Conservation (phyloP, 2,797 vertebrate genomes). For the Chloroceryle inda region DNA sequence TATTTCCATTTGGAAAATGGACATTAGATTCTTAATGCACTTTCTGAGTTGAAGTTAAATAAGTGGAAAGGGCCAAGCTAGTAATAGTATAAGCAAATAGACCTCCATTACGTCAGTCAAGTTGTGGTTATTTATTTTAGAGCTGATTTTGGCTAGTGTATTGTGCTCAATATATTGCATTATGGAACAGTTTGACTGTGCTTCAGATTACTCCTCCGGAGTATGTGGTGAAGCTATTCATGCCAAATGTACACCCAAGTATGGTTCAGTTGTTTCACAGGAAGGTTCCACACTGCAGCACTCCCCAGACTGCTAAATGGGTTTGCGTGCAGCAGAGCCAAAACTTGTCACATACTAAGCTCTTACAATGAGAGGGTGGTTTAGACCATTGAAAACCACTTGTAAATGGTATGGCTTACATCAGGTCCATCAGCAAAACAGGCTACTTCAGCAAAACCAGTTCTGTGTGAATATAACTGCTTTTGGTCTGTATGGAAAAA, state of each 20-base stretch:
- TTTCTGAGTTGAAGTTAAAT: constrained; percentile 45
- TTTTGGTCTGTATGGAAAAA: background rate
- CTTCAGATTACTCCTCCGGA: background rate
- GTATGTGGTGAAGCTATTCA: background rate
- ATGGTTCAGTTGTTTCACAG: background rate
- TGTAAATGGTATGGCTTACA: background rate
- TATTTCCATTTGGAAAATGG: constrained; percentile 43
- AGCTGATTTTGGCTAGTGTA: constrained; percentile 12
- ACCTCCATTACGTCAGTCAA: constrained; percentile 7
- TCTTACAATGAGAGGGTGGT: background rate
- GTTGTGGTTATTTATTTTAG: constrained; percentile 55
- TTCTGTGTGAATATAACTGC: background rate
- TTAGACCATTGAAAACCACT: background rate
- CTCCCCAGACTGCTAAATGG: background rate
- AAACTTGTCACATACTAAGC: background rate
- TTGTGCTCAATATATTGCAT: constrained; percentile 18
- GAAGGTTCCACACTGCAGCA: background rate
- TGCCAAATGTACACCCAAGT: background rate
- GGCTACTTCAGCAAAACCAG: background rate
- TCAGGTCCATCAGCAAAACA: background rate
- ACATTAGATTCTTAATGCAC: background rate
- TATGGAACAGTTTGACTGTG: background rate
- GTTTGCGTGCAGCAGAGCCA: background rate
- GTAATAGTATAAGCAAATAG: constrained; percentile 34
- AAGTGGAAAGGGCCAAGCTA: constrained; percentile 13